These are phyloP conservation scores for Torymus auratus DNA, from an alignment of 2,888 invertebrate genomes.

Conservation along the genomic window DNA sequence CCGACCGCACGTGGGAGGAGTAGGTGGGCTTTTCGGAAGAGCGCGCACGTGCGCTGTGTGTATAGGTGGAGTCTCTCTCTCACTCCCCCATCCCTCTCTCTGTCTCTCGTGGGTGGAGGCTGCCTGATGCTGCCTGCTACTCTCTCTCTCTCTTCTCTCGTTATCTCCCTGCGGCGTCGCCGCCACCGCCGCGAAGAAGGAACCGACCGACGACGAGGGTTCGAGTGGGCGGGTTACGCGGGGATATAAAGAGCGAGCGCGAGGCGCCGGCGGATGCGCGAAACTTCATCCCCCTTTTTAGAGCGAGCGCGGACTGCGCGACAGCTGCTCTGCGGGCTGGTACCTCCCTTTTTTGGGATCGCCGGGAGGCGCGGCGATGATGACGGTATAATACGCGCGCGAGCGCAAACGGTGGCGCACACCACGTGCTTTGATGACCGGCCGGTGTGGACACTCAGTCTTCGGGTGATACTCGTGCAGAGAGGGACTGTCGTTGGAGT, in stretches of 20 bases:
- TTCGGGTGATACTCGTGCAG: no score
- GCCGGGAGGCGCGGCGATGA: not conserved
- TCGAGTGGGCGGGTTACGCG: conserved; percentile 40
- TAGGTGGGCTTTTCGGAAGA: conserved; percentile 48
- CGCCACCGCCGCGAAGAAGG: conserved; percentile 1
- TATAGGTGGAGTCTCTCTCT: conserved; percentile 50
- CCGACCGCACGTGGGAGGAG: conserved; percentile 1
- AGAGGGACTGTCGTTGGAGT: no score
- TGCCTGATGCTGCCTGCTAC: not conserved
- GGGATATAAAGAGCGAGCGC: conserved; percentile 3
- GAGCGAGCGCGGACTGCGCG: not conserved
- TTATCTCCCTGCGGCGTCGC: conserved; percentile 6
- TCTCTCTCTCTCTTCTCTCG: conserved; percentile 19
- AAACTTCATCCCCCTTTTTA: conserved; percentile 54
- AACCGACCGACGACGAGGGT: not conserved
- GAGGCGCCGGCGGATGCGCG: conserved; percentile 20
- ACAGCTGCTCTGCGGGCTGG: conserved; percentile 7
- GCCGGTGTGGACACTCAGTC: no score
- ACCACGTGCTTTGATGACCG: no score
- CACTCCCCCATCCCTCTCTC: conserved; percentile 31
- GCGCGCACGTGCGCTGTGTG: conserved; percentile 44
- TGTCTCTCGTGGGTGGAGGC: conserved; percentile 53
- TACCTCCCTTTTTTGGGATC: conserved; percentile 58
- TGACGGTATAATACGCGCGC: not conserved
- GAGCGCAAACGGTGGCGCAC: not conserved